Evolutionary conservation across 2,888 invertebrate species (phyloP).

Genomic region (Mythimna ferrago): DNA sequence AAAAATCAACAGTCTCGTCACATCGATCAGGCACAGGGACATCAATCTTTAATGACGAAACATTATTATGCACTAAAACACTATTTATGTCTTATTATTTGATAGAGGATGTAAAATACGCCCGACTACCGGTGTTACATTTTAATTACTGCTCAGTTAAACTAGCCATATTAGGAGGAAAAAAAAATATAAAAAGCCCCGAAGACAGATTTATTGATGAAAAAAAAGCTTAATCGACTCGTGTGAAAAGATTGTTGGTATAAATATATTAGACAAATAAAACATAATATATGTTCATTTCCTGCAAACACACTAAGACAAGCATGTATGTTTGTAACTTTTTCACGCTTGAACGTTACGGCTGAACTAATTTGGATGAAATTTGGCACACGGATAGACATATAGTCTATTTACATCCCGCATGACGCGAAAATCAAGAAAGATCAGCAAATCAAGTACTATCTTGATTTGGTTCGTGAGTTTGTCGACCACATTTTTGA

Average conservation of each 20-base stretch:
- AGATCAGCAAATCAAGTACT: no score
- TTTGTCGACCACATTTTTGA: no score
- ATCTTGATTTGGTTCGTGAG: no score
- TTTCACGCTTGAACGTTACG: background rate
- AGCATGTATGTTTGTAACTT: background rate
- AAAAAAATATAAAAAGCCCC: slow-evolving; percentile 36
- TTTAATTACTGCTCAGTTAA: slow-evolving; percentile 59
- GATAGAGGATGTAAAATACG: slow-evolving; percentile 58
- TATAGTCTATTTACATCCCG: no score
- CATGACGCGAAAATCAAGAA: no score
- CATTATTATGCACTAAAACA: slow-evolving; percentile 62
- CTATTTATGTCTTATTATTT: slow-evolving; percentile 64
- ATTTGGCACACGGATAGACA: background rate
- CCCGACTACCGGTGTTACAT: slow-evolving; percentile 63
- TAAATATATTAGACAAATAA: slow-evolving; percentile 23
- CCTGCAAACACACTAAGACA: background rate
- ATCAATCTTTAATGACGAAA: slow-evolving; percentile 60
- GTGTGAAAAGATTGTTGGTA: slow-evolving; percentile 19
- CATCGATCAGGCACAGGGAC: slow-evolving; percentile 47
- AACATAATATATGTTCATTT: slow-evolving; percentile 14
- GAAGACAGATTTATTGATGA: slow-evolving; percentile 28
- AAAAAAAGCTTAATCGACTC: slow-evolving; percentile 17
- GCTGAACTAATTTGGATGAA: background rate
- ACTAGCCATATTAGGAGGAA: slow-evolving; percentile 39
- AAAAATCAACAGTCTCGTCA: slow-evolving; percentile 47